Evolutionary conservation across 2,797 vertebrate genomes (phyloP).

Genomic region (Xenops minutus): DNA sequence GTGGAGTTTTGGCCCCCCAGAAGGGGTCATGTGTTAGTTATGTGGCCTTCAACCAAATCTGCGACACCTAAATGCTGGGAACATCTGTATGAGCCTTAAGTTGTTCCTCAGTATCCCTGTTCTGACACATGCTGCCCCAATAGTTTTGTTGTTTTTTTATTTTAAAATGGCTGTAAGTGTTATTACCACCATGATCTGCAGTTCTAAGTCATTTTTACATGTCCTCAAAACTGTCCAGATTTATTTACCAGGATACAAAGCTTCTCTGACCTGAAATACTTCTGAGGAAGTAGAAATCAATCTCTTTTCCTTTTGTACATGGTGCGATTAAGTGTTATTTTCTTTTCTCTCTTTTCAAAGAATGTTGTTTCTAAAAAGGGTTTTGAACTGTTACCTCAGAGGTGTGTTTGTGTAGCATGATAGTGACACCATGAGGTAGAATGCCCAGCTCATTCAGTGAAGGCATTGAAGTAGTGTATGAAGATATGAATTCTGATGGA

Average conservation of each 20-base stretch:
- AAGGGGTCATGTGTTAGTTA: neutral
- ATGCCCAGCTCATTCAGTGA: neutral
- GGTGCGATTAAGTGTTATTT: neutral
- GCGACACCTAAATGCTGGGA: neutral
- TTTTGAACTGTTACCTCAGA: neutral
- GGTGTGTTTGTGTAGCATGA: neutral
- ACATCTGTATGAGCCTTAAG: accelerated
- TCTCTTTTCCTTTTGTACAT: neutral
- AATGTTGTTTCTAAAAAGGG: neutral
- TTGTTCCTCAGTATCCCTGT: neutral
- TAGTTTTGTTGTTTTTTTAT: neutral
- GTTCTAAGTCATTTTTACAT: neutral
- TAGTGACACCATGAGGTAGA: neutral
- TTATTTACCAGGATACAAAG: neutral
- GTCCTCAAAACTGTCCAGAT: neutral
- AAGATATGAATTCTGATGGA: neutral
- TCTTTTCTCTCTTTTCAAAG: neutral
- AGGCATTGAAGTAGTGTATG: neutral
- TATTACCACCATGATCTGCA: neutral
- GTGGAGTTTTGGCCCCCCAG: neutral
- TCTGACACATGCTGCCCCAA: neutral
- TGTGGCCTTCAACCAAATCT: neutral
- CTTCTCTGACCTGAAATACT: neutral
- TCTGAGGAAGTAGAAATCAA: neutral
- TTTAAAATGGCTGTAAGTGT: neutral